A percentile compares a stretch with the other conserved stretches of the same genome.
phyloP scores from a whole-genome alignment of 2,797 vertebrate genomes.

The Rhadinocentrus ornatus region DNA sequence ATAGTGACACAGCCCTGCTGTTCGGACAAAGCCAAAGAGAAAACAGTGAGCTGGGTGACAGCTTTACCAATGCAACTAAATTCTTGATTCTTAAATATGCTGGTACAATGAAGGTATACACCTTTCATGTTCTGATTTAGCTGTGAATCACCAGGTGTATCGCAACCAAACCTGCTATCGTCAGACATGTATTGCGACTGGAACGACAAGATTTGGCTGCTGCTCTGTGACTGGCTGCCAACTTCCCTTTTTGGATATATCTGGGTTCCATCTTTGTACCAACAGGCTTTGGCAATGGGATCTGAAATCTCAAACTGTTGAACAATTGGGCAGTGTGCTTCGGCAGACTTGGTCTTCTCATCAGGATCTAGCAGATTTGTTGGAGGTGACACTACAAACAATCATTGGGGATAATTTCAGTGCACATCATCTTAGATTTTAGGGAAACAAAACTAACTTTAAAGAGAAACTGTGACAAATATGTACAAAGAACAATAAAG shows the following conservation, averaged over 20 bases:
- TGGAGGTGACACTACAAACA: constrained; percentile 77
- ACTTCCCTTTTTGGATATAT: constrained; percentile 79
- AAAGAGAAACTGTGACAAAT: constrained; percentile 45
- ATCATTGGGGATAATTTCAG: constrained; percentile 67
- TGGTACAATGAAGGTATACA: constrained; percentile 82
- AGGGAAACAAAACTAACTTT: constrained; percentile 26
- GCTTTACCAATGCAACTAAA: constrained; percentile 61
- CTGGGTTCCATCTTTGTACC: constrained; percentile 86
- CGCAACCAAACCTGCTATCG: constrained; percentile 81
- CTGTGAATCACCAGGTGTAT: constrained; percentile 67
- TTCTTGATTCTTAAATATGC: constrained; percentile 73
- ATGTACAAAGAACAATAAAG: constrained; percentile 50
- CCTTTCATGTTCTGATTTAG: constrained; percentile 86
- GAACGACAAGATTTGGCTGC: constrained; percentile 75
- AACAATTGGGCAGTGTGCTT: constrained; percentile 79
- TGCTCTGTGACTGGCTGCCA: constrained; percentile 80
- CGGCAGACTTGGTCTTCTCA: constrained; percentile 69
- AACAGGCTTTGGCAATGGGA: constrained; percentile 80
- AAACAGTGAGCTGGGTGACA: constrained; percentile 81
- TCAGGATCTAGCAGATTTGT: constrained; percentile 71
- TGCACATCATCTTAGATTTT: constrained; percentile 38
- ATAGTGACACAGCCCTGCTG: constrained; percentile 84
- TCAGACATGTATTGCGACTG: constrained; percentile 71
- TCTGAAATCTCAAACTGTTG: constrained; percentile 89
- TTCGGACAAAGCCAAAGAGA: constrained; percentile 88